Evolutionary conservation across 2,113 vertebrate genomes (phyloP).

Genomic region (Poeciliopsis occidentalis): DNA sequence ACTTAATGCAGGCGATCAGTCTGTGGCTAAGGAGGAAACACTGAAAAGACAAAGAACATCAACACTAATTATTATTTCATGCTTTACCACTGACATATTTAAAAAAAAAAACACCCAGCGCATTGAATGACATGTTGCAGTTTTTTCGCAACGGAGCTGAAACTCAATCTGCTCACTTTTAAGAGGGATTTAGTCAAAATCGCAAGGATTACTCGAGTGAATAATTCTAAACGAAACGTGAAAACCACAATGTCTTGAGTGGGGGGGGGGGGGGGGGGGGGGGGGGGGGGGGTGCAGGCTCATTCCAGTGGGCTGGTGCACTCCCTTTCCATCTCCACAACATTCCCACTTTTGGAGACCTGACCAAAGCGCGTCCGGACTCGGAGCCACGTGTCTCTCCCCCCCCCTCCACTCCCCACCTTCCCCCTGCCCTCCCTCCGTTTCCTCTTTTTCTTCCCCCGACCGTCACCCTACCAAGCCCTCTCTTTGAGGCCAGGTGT

Average conservation of each 20-base stretch:
- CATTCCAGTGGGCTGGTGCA: conserved; percentile 35
- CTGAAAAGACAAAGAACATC: too few relatives aligned
- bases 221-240: not conserved
- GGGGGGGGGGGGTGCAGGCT: conserved; percentile 18
- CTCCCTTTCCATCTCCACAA: conserved; percentile 78
- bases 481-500: conserved; percentile 75
- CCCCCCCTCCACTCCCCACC: not conserved
- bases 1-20: too few relatives aligned
- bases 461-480: conserved; percentile 15
- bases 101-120: too few relatives aligned
- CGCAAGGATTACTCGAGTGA: not conserved
- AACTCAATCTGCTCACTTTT: too few relatives aligned
- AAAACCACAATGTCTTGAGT: not conserved
- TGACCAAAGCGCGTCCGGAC: conserved; percentile 80
- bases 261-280: conserved; percentile 25
- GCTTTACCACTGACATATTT: not conserved
- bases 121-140: not conserved
- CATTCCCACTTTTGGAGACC: conserved; percentile 75
- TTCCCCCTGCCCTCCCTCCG: not conserved
- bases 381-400: conserved; percentile 64
- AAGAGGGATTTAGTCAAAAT: too few relatives aligned
- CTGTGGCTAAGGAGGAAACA: too few relatives aligned
- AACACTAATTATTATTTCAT: not conserved
- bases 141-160: not conserved
- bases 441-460: not conserved